phyloP scores from a whole-genome alignment of 2,888 invertebrate species.

The Tetragonula carbonaria region DNA sequence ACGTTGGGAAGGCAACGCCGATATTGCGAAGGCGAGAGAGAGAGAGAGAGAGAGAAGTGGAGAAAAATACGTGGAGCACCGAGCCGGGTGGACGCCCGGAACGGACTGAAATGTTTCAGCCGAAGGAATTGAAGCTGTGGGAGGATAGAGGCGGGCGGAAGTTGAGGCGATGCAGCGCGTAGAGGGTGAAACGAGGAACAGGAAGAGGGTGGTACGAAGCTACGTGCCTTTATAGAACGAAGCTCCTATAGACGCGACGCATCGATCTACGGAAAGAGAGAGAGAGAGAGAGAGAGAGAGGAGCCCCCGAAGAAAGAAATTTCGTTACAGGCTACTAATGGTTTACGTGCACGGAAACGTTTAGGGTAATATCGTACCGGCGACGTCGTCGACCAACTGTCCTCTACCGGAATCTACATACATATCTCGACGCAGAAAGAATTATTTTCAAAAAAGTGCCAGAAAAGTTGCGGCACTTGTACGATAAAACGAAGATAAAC shows the following conservation, averaged over 20 bases:
- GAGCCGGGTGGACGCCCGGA: slow-evolving; percentile 64
- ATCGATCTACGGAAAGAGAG: slow-evolving; percentile 76
- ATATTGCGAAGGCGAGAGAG: too few relatives aligned
- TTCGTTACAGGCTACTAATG: slow-evolving; percentile 72
- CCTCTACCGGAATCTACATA: slow-evolving; percentile 4
- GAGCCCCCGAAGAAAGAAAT: slow-evolving; percentile 68
- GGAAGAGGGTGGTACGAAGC: slow-evolving; percentile 78
- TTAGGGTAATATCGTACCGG: slow-evolving; percentile 66
- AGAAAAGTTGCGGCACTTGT: too few relatives aligned
- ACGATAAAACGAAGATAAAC: too few relatives aligned
- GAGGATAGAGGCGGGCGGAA: slow-evolving; percentile 54
- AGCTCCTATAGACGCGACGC: slow-evolving; percentile 75
- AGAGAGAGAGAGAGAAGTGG: background rate
- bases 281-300: background rate
- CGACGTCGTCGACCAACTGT: slow-evolving; percentile 15
- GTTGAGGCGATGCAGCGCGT: slow-evolving; percentile 7
- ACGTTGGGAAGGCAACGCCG: background rate
- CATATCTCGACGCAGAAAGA: background rate
- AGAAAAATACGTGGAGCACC: slow-evolving; percentile 25
- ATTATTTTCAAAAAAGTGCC: background rate
- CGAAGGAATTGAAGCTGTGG: slow-evolving; percentile 47
- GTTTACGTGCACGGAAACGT: slow-evolving; percentile 72
- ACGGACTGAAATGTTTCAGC: slow-evolving; percentile 70
- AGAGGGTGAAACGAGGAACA: slow-evolving; percentile 55
- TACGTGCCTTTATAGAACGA: slow-evolving; percentile 75